These are phyloP conservation scores for Aleiodes testaceus DNA, from an alignment of 2,888 invertebrate genomes.

Conservation along the genomic window DNA sequence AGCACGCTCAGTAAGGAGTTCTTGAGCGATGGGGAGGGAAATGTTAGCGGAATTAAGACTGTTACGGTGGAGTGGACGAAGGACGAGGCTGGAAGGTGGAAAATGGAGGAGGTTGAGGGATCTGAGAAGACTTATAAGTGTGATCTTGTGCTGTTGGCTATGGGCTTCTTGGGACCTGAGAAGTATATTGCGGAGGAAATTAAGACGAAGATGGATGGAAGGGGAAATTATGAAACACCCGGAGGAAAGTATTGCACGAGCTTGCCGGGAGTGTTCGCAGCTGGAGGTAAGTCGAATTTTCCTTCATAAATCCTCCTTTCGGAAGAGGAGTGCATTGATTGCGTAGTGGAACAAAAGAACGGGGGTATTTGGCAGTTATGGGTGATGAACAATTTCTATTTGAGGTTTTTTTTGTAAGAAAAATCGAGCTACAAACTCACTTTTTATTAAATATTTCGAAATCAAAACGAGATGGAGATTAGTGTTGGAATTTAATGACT, in stretches of 20 bases:
- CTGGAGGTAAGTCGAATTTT: conserved; percentile 83
- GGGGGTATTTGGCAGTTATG: too few species aligned
- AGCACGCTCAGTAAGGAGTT: conserved; percentile 96
- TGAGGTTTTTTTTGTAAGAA: neutral
- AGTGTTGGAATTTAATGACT: too few species aligned
- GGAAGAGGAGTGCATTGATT: too few species aligned
- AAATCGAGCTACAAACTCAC: neutral
- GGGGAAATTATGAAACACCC: conserved; percentile 92
- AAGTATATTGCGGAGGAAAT: conserved; percentile 88
- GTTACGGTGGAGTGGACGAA: conserved; percentile 96
- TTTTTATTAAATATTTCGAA: too few species aligned
- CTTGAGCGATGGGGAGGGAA: conserved; percentile 89
- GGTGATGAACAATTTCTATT: neutral
- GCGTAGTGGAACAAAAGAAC: too few species aligned
- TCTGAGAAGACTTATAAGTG: conserved; percentile 87
- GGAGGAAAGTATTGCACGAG: conserved; percentile 85
- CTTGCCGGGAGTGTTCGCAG: conserved; percentile 91
- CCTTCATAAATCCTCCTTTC: neutral
- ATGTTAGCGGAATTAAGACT: conserved; percentile 92
- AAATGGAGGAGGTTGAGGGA: conserved; percentile 89
- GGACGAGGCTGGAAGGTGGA: conserved; percentile 93
- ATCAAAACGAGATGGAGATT: neutral
- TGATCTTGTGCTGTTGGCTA: conserved; percentile 95
- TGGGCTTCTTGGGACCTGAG: conserved; percentile 99
- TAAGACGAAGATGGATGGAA: conserved; percentile 86